These are phyloP conservation scores for Esox masquinongy DNA, from an alignment of 2,797 vertebrate species.

Conservation along the genomic window DNA sequence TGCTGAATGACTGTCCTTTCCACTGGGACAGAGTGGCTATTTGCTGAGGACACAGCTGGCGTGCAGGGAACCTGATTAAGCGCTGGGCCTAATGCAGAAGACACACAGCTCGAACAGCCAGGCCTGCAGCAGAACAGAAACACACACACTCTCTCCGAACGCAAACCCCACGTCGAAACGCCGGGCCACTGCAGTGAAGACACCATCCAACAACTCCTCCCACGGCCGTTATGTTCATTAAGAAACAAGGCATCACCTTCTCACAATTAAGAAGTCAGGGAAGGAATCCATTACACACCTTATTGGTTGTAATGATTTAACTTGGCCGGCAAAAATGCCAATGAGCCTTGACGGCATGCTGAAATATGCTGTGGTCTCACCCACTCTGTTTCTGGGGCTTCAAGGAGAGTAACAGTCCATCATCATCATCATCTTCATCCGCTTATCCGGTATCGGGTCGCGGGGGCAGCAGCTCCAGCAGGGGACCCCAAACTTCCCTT, in stretches of 20 bases:
- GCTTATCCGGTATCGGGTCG: too few species aligned
- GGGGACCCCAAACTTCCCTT: too few species aligned
- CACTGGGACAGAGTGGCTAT: conserved; percentile 58
- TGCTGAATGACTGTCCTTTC: conserved; percentile 57
- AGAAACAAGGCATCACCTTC: conserved; percentile 50
- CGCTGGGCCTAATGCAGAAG: conserved; percentile 34
- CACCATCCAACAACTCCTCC: not conserved
- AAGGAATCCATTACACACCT: conserved; percentile 83
- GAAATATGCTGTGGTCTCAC: conserved; percentile 71
- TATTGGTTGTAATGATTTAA: conserved; percentile 82
- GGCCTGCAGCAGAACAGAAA: conserved; percentile 34
- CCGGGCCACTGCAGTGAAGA: not conserved
- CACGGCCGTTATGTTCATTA: conserved; percentile 17
- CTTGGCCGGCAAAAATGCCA: conserved; percentile 71
- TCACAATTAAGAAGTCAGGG: conserved; percentile 75
- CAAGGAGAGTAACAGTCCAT: conserved; percentile 70
- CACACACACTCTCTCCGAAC: conserved; percentile 22
- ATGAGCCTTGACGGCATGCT: conserved; percentile 76
- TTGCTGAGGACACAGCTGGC: conserved; percentile 77
- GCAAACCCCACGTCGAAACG: too few species aligned
- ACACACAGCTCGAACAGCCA: conserved; percentile 58
- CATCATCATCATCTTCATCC: too few species aligned
- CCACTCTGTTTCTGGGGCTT: conserved; percentile 60
- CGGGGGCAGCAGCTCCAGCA: too few species aligned
- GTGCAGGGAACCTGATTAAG: conserved; percentile 74